A percentile compares a stretch with the other conserved stretches of the same genome.
phyloP scores from a whole-genome alignment of 2,113 vertebrate genomes.

The Oreochromis spilurus region DNA sequence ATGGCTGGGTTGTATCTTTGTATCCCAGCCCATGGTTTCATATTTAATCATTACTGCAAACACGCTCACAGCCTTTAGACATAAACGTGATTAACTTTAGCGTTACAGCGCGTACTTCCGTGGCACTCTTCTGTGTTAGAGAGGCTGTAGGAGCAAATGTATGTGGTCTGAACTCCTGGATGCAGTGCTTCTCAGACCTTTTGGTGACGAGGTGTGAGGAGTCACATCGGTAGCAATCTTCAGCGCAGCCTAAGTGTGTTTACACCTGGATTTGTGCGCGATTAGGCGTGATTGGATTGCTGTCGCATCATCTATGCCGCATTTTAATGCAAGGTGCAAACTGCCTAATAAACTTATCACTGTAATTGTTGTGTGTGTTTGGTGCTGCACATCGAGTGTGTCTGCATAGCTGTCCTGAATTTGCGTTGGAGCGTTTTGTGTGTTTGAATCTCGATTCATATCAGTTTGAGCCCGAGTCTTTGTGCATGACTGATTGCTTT shows the following conservation, averaged over 20 bases:
- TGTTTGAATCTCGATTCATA: constrained; percentile 49
- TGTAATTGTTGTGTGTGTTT: not conserved
- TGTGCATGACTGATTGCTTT: constrained; percentile 69
- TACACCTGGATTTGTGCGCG: constrained; percentile 20
- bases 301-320: not conserved
- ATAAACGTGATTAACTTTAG: not conserved
- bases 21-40: not conserved
- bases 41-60: not conserved
- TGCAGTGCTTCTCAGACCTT: not conserved
- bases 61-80: not conserved
- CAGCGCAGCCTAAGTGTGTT: not conserved
- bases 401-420: constrained; percentile 24
- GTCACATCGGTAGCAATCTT: not conserved
- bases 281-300: constrained; percentile 11
- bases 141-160: not conserved
- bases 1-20: not conserved
- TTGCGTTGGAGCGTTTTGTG: not conserved
- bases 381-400: not conserved
- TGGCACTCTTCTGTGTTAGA: not conserved
- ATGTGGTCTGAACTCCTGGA: not conserved
- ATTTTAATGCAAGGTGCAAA: constrained; percentile 30
- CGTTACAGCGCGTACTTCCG: rapidly evolving
- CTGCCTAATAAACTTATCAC: constrained; percentile 37
- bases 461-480: constrained; percentile 54
- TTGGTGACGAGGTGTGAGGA: not conserved